Percentiles rank a stretch among this genome's conserved stretches.
phyloP scores from a whole-genome alignment of 2,888 invertebrate species.

The Leistus spinibarbis region DNA sequence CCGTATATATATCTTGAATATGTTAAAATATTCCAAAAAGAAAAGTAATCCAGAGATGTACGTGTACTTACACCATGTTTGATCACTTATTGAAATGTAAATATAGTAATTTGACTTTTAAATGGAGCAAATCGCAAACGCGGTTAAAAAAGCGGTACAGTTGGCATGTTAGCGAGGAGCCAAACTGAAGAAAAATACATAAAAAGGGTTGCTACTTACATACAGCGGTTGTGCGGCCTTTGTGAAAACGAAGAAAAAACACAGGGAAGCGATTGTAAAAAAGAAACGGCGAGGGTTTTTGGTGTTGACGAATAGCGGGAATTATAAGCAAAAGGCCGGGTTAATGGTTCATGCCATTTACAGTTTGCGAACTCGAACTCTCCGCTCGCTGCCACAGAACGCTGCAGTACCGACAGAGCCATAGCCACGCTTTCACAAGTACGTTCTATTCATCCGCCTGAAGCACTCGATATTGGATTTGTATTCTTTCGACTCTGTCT shows the following conservation, averaged over 20 bases:
- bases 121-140: not conserved
- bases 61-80: not conserved
- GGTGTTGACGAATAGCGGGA: slow-evolving; percentile 36
- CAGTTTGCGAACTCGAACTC: slow-evolving; percentile 20
- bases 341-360: slow-evolving; percentile 33
- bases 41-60: not conserved
- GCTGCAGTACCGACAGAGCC: not conserved
- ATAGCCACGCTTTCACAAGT: not conserved
- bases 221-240: slow-evolving; percentile 2
- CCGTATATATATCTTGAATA: not conserved
- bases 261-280: slow-evolving; percentile 36
- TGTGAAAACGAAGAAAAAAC: slow-evolving; percentile 19
- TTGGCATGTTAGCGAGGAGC: not conserved
- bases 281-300: slow-evolving; percentile 17
- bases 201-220: slow-evolving; percentile 16
- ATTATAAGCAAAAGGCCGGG: slow-evolving; percentile 34
- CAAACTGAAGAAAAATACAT: slow-evolving; percentile 5
- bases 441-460: not conserved
- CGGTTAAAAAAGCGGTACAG: not conserved
- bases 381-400: not conserved
- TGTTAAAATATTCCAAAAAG: not conserved
- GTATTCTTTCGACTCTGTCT: slow-evolving; percentile 17
- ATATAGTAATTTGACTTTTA: not conserved
- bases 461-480: slow-evolving; percentile 19
- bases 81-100: slow-evolving; percentile 9